Base-by-base conservation (phyloP, 92 coral and sea anemone species). In the Blastomussa wellsi region DNA sequence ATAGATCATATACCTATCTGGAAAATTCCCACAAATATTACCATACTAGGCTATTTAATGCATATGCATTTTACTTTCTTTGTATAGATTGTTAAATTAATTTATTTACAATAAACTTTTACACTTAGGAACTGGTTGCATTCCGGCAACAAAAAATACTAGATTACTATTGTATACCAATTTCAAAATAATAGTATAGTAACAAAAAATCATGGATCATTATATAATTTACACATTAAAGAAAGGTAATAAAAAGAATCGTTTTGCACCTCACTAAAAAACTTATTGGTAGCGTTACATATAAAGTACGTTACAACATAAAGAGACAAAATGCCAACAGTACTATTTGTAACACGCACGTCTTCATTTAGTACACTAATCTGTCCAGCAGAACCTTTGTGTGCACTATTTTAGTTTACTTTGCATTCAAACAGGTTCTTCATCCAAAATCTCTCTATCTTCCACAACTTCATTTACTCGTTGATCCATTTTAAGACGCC, bases 401-500 rank as follows among this genome's bases (percentile, higher is more conserved):
- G 1, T 24, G 26, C 24, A 57, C 65, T 24, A 52, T 1, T 1
- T 52, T 57, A 26, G 5, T n/a, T 19, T 24, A 55, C 37, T 32
- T 11, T n/a, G 29, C 24, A 13, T 38, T 85, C 76, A 85, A 12
- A 85, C 88, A 35, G 59, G 17, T 44, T 64, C 88, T 76, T 44
- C 82, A 16, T 82, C 90, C 15, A 53, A 60, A 1, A 31, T 71
- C 48, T 82, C 83, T 52, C 86, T 77, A 2, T 85, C 89, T 28
- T 76, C 86, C 73, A 32, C 49, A 51, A 79, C 88, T 47, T 42
- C 80, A 39, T 80, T 77, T 13, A 82, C 76, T 31, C 67, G 79
- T 44, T 86, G 93, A 55, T 83, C 78, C 44, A 89, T 88, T 36
- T 82, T 82, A 14, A 81, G 68, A 31, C 95, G 95, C 95, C 90